Conservation (phyloP, 2,797 vertebrate species). For the Salmo trutta region DNA sequence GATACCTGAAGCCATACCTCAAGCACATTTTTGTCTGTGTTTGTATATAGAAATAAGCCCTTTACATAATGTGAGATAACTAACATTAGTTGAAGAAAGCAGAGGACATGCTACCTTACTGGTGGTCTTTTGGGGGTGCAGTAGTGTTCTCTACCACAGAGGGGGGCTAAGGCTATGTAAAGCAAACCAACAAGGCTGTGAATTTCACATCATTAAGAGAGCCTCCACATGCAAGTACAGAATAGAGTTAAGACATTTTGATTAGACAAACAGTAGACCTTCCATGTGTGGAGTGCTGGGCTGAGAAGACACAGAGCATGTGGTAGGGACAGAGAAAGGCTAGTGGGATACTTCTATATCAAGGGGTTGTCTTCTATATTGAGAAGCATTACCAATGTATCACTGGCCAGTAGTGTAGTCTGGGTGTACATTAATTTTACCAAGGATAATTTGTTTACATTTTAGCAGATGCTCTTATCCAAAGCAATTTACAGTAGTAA, state of each 20-base stretch:
- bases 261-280: not conserved
- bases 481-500: too few relatives aligned
- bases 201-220: not conserved
- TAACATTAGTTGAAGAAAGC: not conserved
- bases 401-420: not conserved
- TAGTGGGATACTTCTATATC: not conserved
- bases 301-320: not conserved
- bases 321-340: not conserved
- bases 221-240: constrained; percentile 1
- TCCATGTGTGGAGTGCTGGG: not conserved
- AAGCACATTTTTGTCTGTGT: constrained; percentile 28
- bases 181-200: not conserved
- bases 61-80: constrained; percentile 24
- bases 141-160: not conserved
- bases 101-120: not conserved
- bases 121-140: not conserved
- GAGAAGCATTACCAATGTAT: not conserved
- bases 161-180: not conserved
- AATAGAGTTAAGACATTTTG: not conserved
- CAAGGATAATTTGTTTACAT: not conserved
- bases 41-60: constrained; percentile 36
- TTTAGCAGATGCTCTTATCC: too few relatives aligned
- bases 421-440: not conserved
- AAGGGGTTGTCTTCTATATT: not conserved
- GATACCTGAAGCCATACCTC: not conserved